These are phyloP conservation scores for Micrastur ruficollis DNA, from an alignment of 2,797 vertebrate genomes.

Conservation along the genomic window DNA sequence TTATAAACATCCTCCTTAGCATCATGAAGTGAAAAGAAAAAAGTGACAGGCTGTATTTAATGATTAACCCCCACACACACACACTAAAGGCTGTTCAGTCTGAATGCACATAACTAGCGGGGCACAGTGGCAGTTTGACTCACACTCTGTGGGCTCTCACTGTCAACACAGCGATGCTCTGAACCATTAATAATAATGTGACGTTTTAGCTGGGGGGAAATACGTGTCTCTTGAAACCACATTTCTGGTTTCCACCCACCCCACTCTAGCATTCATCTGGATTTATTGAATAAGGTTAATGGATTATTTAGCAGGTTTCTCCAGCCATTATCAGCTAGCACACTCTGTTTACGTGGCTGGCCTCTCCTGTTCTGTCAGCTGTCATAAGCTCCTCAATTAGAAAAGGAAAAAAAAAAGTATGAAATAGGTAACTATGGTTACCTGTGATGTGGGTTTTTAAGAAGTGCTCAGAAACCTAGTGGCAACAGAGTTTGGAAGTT, in stretches of 20 bases:
- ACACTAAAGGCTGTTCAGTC: not conserved
- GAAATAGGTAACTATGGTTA: conserved; percentile 62
- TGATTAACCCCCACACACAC: not conserved
- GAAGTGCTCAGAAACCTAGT: conserved; percentile 33
- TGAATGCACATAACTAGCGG: not conserved
- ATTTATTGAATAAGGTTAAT: conserved; percentile 24
- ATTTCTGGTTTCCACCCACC: not conserved
- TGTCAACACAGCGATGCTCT: not conserved
- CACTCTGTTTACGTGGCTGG: not conserved
- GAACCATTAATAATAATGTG: not conserved
- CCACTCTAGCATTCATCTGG: not conserved
- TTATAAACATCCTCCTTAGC: not conserved
- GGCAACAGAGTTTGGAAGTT: conserved; percentile 42
- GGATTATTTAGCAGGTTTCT: conserved; percentile 25
- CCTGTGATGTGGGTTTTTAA: conserved; percentile 20
- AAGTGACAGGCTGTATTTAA: not conserved
- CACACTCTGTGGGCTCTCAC: not conserved
- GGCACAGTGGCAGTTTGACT: not conserved
- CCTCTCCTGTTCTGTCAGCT: conserved; percentile 12
- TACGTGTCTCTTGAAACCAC: not conserved
- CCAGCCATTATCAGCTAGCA: not conserved
- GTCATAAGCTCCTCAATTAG: conserved; percentile 54
- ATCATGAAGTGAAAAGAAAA: not conserved
- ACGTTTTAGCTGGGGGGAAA: not conserved
- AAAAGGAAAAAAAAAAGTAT: not conserved